Percentiles rank a stretch among this genome's conserved stretches.
Evolutionary conservation across 2,888 invertebrate species (phyloP).

Genomic region (Odontocerum albicorne): DNA sequence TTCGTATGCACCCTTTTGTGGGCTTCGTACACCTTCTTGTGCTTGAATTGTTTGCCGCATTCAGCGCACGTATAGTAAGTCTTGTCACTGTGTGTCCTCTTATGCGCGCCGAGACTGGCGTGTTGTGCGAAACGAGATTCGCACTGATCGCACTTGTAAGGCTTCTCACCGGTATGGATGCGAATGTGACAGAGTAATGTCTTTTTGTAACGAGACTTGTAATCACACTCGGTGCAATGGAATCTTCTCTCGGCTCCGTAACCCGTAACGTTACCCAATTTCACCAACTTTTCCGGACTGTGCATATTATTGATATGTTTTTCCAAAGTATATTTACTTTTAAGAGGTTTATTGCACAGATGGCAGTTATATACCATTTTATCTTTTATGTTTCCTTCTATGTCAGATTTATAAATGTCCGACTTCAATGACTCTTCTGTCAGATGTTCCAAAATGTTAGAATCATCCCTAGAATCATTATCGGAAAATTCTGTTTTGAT

Average conservation of each 20-base stretch:
- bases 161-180: constrained; percentile 51
- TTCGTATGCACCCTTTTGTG: constrained; percentile 48
- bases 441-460: too few relatives aligned
- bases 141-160: constrained; percentile 49
- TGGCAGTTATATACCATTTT: constrained; percentile 12
- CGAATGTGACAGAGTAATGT: constrained; percentile 53
- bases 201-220: constrained; percentile 53
- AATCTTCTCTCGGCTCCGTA: constrained; percentile 47
- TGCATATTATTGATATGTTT: constrained; percentile 50
- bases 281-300: constrained; percentile 42
- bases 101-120: constrained; percentile 49
- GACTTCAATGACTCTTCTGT: too few relatives aligned
- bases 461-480: too few relatives aligned
- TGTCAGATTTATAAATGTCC: background rate
- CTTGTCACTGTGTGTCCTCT: constrained; percentile 47
- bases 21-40: constrained; percentile 49
- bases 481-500: too few relatives aligned
- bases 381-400: background rate
- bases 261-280: constrained; percentile 49
- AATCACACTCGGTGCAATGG: constrained; percentile 50
- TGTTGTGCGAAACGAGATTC: constrained; percentile 52
- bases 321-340: constrained; percentile 36
- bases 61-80: constrained; percentile 48
- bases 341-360: constrained; percentile 26
- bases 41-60: constrained; percentile 56